Base-by-base conservation (phyloP, 2,888 invertebrate species). In the Oligia latruncula region DNA sequence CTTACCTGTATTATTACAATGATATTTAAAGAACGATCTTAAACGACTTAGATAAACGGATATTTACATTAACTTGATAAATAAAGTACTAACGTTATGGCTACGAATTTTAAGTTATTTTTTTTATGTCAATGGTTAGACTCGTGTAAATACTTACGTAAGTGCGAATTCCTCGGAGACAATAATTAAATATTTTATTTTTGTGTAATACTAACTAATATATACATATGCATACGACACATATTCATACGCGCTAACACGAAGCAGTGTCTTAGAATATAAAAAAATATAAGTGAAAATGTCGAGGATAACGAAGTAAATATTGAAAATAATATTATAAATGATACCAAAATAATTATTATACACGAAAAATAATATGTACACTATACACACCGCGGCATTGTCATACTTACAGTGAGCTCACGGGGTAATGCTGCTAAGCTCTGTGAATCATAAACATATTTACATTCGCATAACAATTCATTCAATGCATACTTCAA, bases 401-500 rank as follows among this genome's bases (percentile, higher is more conserved):
- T 89, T 88, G 85, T 90, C 77, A 94, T 97, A 98, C 98, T 98
- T 97, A 98, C 98, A 95, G 98, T 98, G 95, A 98, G 97, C 95
- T 98, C 98, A 96, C 98, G 97, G 93, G 98, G 98, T 93, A 98
- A 97, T 95, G 98, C 98, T 93, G 98, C 98, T 98, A 98, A 97
- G 97, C 97, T 98, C 98, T 98, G 98, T 96, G 98, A 97, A 97
- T 93, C 95, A 96, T 93, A 97, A 96, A 97, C 93, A 95, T 96
- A 96, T 96, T 94, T 95, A 96, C 95, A 96, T 94, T 95, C 93
- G 91, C 94, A 93, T 91, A 93, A 91, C 90, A 88, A 84, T 86
- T 90, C 79, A 80, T 81, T 74, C 83, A 75, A 89, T 82, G 80
- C 83, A 79, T 70, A 85, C 87, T 88, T 87, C 79, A 80, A 85